phyloP scores from a whole-genome alignment of 92 coral and sea anemone genomes.

The Montipora capitata region DNA sequence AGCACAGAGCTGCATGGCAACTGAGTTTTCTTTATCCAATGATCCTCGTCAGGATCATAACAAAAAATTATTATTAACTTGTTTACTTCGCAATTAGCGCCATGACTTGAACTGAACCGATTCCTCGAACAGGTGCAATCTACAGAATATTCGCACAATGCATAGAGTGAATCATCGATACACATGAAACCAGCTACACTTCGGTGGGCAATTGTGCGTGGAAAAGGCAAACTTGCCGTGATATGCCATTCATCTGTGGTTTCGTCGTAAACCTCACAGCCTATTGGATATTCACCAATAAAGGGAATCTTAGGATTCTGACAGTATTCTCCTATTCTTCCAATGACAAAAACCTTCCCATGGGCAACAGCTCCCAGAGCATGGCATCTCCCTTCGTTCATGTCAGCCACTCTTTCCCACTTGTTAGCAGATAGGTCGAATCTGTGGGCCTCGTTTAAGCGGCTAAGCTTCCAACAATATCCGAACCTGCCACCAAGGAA shows the following conservation, averaged over 20 bases:
- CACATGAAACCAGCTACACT: background rate
- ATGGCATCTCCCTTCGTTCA: background rate
- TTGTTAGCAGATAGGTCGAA: background rate
- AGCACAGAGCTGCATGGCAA: background rate
- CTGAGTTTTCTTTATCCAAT: background rate
- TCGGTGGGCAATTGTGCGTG: background rate
- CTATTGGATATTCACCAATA: background rate
- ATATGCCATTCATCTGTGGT: background rate
- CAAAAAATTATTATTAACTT: background rate
- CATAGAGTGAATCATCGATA: background rate
- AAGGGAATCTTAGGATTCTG: background rate
- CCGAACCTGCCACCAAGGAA: constrained; percentile 12
- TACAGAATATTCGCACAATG: background rate
- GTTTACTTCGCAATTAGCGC: background rate
- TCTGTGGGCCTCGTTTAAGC: background rate
- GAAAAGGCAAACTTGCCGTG: background rate
- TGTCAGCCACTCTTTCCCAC: background rate
- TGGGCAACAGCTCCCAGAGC: constrained; percentile 2
- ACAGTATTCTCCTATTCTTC: background rate
- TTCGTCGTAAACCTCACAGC: background rate
- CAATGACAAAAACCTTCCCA: background rate
- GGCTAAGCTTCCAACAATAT: background rate
- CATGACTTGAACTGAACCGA: background rate
- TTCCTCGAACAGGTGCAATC: background rate
- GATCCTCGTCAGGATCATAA: background rate